Percentiles rank a stretch among this genome's conserved stretches.
These are phyloP conservation scores for Lampropteryx suffumata DNA, from an alignment of 2,888 invertebrate species.

Conservation along the genomic window DNA sequence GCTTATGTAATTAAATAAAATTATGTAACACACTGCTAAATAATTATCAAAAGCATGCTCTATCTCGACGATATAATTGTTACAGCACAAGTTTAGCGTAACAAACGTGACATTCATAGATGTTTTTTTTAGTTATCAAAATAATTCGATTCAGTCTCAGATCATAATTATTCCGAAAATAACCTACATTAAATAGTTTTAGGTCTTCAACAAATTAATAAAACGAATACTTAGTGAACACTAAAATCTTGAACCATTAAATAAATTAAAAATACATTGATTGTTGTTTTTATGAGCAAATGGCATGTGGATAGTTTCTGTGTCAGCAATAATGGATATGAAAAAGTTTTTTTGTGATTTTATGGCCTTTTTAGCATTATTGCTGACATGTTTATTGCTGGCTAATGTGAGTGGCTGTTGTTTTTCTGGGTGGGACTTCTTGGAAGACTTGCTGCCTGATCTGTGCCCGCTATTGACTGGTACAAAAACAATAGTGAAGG, in stretches of 20 bases:
- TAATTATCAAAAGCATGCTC: slow-evolving; percentile 39
- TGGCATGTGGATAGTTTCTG: slow-evolving; percentile 20
- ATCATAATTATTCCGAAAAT: slow-evolving; percentile 14
- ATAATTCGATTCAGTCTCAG: slow-evolving; percentile 17
- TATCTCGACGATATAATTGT: slow-evolving; percentile 37
- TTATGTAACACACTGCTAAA: slow-evolving; percentile 34
- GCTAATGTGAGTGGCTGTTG: slow-evolving; percentile 52
- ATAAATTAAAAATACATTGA: slow-evolving; percentile 19
- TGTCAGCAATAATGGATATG: slow-evolving; percentile 40
- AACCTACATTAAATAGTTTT: slow-evolving; percentile 13
- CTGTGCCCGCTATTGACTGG: slow-evolving; percentile 60
- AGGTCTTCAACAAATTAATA: no score
- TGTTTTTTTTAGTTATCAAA: slow-evolving; percentile 13
- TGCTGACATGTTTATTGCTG: slow-evolving; percentile 43
- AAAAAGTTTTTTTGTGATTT: slow-evolving; percentile 40
- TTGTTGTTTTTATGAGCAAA: slow-evolving; percentile 17
- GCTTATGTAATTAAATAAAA: slow-evolving; percentile 14
- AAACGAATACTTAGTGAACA: no score
- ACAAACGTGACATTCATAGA: slow-evolving; percentile 64
- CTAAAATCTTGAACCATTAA: slow-evolving; percentile 9
- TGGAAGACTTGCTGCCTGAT: slow-evolving; percentile 55
- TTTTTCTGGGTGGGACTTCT: slow-evolving; percentile 60
- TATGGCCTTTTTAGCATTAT: slow-evolving; percentile 41
- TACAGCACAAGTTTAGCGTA: slow-evolving; percentile 34
- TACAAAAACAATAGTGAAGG: slow-evolving; percentile 51